Percentiles rank a stretch among this genome's conserved stretches.
phyloP scores from a whole-genome alignment of 35 echinoderm and acorn worm species.

The Anneissia japonica region DNA sequence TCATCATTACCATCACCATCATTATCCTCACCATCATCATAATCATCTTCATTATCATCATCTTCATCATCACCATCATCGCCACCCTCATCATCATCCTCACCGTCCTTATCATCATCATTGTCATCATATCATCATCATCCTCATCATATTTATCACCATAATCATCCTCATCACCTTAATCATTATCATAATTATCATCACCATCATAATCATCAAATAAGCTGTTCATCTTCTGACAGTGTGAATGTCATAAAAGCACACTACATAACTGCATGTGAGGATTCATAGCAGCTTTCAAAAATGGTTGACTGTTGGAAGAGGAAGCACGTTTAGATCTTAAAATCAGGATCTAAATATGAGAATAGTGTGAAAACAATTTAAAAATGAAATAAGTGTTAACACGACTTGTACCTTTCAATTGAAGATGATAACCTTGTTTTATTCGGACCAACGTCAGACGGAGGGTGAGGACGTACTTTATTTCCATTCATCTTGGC shows the following conservation, averaged over 20 bases:
- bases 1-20: no score
- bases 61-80: no score
- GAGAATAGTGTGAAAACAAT: neutral
- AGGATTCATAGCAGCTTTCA: no score
- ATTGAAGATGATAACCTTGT: neutral
- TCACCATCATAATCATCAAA: no score
- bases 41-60: no score
- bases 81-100: no score
- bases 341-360: neutral
- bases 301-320: neutral
- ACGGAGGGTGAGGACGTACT: conserved; percentile 30
- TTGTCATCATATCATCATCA: no score
- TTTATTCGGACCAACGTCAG: conserved; percentile 38
- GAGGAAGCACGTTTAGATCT: neutral
- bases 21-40: no score
- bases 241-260: neutral
- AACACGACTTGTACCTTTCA: neutral
- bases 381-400: neutral
- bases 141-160: no score
- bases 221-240: neutral
- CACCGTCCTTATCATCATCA: no score
- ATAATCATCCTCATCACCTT: no score
- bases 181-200: no score
- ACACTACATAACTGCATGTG: neutral
- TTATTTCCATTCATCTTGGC: conserved; percentile 91